Evolutionary conservation across 2,888 invertebrate genomes (phyloP), one percentile per base, ranked within the genome.

Genomic region (Pecten maximus): DNA sequence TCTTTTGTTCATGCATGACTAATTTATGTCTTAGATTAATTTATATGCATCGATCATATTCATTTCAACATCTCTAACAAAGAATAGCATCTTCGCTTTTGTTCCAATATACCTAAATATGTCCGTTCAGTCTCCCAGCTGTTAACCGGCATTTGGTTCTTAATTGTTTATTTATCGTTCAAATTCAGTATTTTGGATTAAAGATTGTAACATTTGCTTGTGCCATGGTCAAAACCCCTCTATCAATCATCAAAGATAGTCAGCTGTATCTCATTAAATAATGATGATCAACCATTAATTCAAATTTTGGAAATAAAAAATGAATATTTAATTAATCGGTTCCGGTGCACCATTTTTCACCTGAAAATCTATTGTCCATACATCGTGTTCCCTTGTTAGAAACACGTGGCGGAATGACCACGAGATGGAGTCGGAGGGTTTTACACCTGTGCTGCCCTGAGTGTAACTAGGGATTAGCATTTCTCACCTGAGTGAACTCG

Each of bases 191-290:
- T 19, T 19, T 16, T 48, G 15, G 6, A 60, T 60, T 60, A 60
- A 19, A 60, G 8, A 8, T 6, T 60, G 23, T 60, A 60, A 60
- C 19, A 23, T n/a, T 4, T 2, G 23, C 23, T n/a, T 19, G 60
- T 8, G 23, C 60, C 2, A 35, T 35, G 74, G 23, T 28, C 74
- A 35, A 28, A 2, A 12, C 74, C 2, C 28, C 35, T 35, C 74
- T 15, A 74, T 74, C 23, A 54, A 54, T 54, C 74, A 35, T 74
- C 12, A 35, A 28, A 74, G 74, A 35, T 35, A 35, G 74, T 74
- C 74, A 74, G 74, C 74, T 74, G 74, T 28, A 28, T 28, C 74
- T 35, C 23, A 74, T 74, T 74, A 74, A 74, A 74, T 74, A 74
- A 74, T 74, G 28, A 74, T 74, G 35, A 74, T 10, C 35, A 35